Percentiles rank a stretch among this genome's conserved stretches.
Conservation (phyloP, 2,888 invertebrate species). For the Oscheius onirici region DNA sequence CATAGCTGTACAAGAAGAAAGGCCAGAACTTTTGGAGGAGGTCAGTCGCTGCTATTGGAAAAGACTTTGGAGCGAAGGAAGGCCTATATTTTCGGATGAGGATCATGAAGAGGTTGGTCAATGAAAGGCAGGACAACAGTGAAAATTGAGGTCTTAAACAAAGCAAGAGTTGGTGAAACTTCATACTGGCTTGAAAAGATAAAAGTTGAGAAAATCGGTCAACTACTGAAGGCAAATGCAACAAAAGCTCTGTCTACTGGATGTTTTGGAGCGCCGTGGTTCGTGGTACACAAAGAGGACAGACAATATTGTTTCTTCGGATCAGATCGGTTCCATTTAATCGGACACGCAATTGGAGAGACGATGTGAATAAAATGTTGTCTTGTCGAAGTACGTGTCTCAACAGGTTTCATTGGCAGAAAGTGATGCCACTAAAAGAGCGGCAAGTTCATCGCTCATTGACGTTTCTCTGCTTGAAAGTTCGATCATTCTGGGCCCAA, state of each 20-base stretch:
- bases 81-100: conserved; percentile 50
- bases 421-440: no score
- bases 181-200: conserved; percentile 35
- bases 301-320: conserved; percentile 56
- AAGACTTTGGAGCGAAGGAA: conserved; percentile 47
- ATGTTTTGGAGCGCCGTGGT: conserved; percentile 66
- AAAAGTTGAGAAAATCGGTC: conserved; percentile 34
- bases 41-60: conserved; percentile 48
- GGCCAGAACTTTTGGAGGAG: conserved; percentile 26
- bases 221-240: conserved; percentile 38
- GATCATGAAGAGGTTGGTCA: conserved; percentile 37
- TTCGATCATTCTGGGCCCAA: no score
- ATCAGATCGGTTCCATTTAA: conserved; percentile 59
- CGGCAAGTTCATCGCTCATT: no score
- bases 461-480: no score
- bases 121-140: neutral
- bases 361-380: neutral
- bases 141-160: conserved; percentile 29
- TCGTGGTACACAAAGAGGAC: conserved; percentile 45
- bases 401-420: no score
- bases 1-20: conserved; percentile 35
- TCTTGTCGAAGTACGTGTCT: no score
- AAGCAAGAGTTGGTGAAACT: conserved; percentile 34
- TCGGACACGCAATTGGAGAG: conserved; percentile 50
- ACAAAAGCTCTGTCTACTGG: conserved; percentile 38